These are phyloP conservation scores for Hylaeus volcanicus DNA, from an alignment of 1,140 invertebrate genomes.

Conservation along the genomic window DNA sequence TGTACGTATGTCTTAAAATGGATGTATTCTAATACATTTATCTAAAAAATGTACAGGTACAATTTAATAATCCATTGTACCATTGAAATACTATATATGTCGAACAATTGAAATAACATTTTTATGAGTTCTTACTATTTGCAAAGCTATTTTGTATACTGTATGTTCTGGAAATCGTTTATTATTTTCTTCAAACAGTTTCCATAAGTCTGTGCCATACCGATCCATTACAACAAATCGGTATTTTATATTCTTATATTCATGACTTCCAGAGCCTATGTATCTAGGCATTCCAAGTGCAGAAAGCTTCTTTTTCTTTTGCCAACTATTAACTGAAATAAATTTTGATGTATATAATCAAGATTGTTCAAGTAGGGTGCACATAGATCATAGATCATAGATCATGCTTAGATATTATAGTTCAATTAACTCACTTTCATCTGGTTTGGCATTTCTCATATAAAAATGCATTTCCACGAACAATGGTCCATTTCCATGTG, in stretches of 20 bases:
- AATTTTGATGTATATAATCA: constrained; percentile 18
- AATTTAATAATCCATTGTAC: constrained; percentile 24
- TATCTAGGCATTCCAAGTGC: constrained; percentile 93
- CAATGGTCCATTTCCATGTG: constrained; percentile 94
- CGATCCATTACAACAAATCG: constrained; percentile 95
- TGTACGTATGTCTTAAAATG: constrained; percentile 93
- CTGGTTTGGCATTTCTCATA: constrained; percentile 90
- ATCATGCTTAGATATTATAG: constrained; percentile 40
- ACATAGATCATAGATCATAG: background rate
- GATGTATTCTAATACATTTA: constrained; percentile 93
- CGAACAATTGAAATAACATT: constrained; percentile 7
- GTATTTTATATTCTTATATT: constrained; percentile 88
- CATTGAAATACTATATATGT: constrained; percentile 10
- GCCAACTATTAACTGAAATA: constrained; percentile 88
- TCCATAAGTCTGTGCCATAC: constrained; percentile 94
- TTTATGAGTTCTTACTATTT: constrained; percentile 87
- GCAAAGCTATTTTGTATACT: constrained; percentile 89
- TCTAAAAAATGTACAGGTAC: constrained; percentile 79
- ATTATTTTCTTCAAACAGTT: constrained; percentile 87
- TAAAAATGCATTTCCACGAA: constrained; percentile 98
- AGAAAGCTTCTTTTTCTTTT: constrained; percentile 86
- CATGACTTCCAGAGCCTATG: constrained; percentile 90
- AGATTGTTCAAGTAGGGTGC: background rate
- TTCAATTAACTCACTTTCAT: constrained; percentile 85
- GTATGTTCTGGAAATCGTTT: constrained; percentile 87